Evolutionary conservation across 2,797 vertebrate genomes (phyloP).

Genomic region (Stomatorhinus walkeri): DNA sequence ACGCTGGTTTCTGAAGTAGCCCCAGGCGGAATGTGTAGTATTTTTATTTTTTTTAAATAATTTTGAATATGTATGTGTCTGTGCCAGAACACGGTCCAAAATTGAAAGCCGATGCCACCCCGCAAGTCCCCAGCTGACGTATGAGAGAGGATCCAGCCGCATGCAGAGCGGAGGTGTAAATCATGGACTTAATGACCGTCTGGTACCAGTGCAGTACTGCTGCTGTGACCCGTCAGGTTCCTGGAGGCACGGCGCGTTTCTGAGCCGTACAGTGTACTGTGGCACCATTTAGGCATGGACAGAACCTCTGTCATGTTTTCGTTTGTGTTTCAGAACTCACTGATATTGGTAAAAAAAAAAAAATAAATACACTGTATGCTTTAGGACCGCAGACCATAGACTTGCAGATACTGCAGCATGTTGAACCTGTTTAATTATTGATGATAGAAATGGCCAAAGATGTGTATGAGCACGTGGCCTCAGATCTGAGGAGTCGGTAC

Average conservation of each 20-base stretch:
- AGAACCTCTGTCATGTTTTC: not conserved
- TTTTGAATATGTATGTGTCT: constrained; percentile 12
- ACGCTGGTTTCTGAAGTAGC: not conserved
- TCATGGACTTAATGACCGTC: constrained; percentile 2
- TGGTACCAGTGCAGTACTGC: not conserved
- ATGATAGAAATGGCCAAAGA: not conserved
- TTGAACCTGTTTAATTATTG: not conserved
- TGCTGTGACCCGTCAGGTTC: not conserved
- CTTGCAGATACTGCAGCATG: not conserved
- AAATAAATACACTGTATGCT: not conserved
- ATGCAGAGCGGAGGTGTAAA: not conserved
- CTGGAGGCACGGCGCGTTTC: not conserved
- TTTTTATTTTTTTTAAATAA: not conserved
- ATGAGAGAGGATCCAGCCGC: not conserved
- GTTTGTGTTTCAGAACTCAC: not conserved
- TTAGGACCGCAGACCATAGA: not conserved
- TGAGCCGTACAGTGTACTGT: not conserved
- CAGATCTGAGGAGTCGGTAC: not conserved
- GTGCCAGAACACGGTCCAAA: not conserved
- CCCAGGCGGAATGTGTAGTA: not conserved
- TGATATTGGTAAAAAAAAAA: not conserved
- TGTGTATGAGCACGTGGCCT: not conserved
- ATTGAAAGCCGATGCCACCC: not conserved
- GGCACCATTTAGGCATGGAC: not conserved
- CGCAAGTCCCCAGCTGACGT: not conserved